These are phyloP conservation scores for Nettapus auritus DNA, from an alignment of 2,113 vertebrate genomes.

Conservation along the genomic window DNA sequence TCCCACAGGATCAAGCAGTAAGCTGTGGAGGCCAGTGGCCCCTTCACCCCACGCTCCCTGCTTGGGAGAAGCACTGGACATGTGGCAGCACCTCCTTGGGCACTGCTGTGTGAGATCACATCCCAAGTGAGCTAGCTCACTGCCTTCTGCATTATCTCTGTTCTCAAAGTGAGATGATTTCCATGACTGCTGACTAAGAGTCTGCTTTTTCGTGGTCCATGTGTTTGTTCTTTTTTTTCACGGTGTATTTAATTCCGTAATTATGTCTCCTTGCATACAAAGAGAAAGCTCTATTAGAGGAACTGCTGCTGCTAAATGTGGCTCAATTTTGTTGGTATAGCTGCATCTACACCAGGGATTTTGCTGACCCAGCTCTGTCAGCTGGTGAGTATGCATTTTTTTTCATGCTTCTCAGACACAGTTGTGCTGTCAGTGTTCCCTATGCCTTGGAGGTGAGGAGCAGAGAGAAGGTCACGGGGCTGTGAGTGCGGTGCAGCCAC, in stretches of 20 bases:
- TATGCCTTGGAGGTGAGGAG: not conserved
- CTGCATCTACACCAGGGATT: not conserved
- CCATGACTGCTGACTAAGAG: not conserved
- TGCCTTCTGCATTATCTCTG: not conserved
- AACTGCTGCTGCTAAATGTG: not conserved
- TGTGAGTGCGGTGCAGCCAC: not conserved
- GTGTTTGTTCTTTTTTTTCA: not conserved
- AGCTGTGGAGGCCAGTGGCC: accelerated
- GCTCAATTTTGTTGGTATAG: conserved; percentile 25
- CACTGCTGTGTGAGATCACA: not conserved
- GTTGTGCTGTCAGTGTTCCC: not conserved
- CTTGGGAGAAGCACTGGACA: not conserved
- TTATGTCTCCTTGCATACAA: not conserved
- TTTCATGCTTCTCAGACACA: not conserved
- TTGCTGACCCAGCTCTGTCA: conserved; percentile 15
- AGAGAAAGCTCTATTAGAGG: not conserved
- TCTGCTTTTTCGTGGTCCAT: not conserved
- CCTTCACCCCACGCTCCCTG: not conserved
- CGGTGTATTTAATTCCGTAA: not conserved
- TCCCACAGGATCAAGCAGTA: not conserved
- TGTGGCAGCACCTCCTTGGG: not conserved
- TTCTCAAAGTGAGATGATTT: not conserved
- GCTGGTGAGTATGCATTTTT: not conserved
- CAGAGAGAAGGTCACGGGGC: not conserved
- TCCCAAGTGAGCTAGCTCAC: accelerated